Evolutionary conservation across 2,797 vertebrate genomes (phyloP).

Genomic region (Loriculus beryllinus): DNA sequence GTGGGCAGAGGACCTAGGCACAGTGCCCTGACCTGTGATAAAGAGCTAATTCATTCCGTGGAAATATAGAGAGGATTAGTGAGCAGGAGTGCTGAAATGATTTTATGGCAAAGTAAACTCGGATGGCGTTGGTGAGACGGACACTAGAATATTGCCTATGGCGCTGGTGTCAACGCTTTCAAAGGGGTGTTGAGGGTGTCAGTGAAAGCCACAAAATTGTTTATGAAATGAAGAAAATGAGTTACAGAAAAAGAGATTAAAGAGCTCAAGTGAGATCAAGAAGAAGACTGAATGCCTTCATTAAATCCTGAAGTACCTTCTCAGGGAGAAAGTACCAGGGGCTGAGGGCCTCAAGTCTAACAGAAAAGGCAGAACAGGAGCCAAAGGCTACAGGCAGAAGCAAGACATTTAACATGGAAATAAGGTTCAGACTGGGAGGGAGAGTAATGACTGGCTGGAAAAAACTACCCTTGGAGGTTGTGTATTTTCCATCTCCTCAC

Average conservation of each 20-base stretch:
- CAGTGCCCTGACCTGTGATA: background rate
- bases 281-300: slow-evolving; percentile 35
- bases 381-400: slow-evolving; percentile 44
- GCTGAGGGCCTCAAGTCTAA: background rate
- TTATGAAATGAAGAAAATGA: slow-evolving; percentile 1
- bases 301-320: slow-evolving; percentile 18
- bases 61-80: background rate
- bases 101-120: background rate
- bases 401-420: slow-evolving; percentile 28
- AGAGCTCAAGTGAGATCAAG: background rate
- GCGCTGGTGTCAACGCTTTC: background rate
- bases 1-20: background rate
- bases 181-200: background rate
- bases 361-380: background rate
- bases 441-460: slow-evolving; percentile 51
- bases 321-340: background rate
- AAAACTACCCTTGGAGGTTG: slow-evolving; percentile 19
- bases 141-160: background rate
- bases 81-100: background rate
- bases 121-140: background rate
- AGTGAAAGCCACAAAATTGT: background rate
- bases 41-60: slow-evolving; percentile 3
- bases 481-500: slow-evolving; percentile 60
- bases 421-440: slow-evolving; percentile 2
- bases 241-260: slow-evolving; percentile 5